Conservation (phyloP, 1,140 invertebrate species). For the Olivierus martensii region DNA sequence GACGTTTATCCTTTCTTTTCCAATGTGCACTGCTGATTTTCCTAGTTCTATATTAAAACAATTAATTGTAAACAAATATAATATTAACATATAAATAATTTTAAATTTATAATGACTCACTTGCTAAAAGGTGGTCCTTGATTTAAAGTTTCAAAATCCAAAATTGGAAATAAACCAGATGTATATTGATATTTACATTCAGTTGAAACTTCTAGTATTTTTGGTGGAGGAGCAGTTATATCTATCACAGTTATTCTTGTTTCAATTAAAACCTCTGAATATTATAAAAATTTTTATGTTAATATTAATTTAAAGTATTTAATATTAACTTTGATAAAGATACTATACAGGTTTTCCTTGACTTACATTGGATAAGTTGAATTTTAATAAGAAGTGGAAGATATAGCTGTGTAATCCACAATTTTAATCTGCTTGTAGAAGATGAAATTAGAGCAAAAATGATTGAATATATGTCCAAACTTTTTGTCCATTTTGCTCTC, state of each 20-base stretch:
- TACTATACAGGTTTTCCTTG: too few species aligned
- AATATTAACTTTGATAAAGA: too few species aligned
- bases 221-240: slow-evolving; percentile 58
- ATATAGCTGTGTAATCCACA: too few species aligned
- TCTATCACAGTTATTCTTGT: slow-evolving; percentile 58
- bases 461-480: too few species aligned
- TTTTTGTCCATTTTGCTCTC: too few species aligned
- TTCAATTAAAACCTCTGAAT: slow-evolving; percentile 46
- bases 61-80: too few species aligned
- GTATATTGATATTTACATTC: slow-evolving; percentile 21
- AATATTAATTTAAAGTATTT: too few species aligned
- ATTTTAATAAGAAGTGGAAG: too few species aligned
- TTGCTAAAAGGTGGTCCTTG: slow-evolving; percentile 53
- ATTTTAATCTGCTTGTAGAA: too few species aligned
- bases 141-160: slow-evolving; percentile 60
- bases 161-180: slow-evolving; percentile 49
- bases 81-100: too few species aligned
- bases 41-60: slow-evolving; percentile 2
- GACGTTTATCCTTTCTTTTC: slow-evolving; percentile 28
- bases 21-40: slow-evolving; percentile 22
- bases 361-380: too few species aligned
- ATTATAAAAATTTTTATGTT: neutral
- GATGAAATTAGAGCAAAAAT: too few species aligned
- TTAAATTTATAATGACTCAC: slow-evolving; percentile 18
- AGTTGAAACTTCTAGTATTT: slow-evolving; percentile 35